Base-by-base conservation (phyloP, 2,888 invertebrate species). In the Neoscelio sp. region DNA sequence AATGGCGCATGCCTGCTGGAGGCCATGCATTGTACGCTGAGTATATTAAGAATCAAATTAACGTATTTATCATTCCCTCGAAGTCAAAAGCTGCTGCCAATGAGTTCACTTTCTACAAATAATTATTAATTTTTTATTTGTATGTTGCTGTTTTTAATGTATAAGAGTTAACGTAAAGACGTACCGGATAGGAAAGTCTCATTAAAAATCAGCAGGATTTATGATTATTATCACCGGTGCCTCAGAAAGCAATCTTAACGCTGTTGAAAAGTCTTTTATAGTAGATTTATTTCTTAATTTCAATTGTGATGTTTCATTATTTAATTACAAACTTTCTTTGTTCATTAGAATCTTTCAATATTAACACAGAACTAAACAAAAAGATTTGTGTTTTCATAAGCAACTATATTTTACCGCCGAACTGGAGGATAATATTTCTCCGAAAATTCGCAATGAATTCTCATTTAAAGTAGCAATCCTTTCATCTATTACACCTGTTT, bases 401-500 rank as follows among this genome's bases (percentile, higher is more conserved):
- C 12, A 70, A 60, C 60, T 67, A 78, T 65, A 73, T 78, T 78
- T 78, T 60, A 54, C 42, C 44, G 78, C 50, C 71, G 46, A 60
- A 65, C 40, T 4, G 20, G 44, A 60, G 62, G 42, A 60, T 73
- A 67, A 78, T 78, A 78, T 68, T 78, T 78, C 78, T 67, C 52
- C 60, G 73, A 68, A 73, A 73, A 73, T 78, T 78, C 52, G 78
- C 78, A 73, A 78, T 78, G 78, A 78, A 78, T 74, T 78, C 62
- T 78, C 73, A 78, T 73, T 78, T 78, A 67, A 71, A 78, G 73
- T 62, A 68, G 73, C 78, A 73, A 62, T 67, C 73, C 83, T 82
- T 84, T 83, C 82, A 78, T 80, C 82, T 67, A 60, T 56, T 76
- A 76, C 73, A 85, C 82, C 84, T 85, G 83, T 84, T 83, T 85